Base-by-base conservation (phyloP, 2,797 vertebrate species). In the Pangasius djambal region DNA sequence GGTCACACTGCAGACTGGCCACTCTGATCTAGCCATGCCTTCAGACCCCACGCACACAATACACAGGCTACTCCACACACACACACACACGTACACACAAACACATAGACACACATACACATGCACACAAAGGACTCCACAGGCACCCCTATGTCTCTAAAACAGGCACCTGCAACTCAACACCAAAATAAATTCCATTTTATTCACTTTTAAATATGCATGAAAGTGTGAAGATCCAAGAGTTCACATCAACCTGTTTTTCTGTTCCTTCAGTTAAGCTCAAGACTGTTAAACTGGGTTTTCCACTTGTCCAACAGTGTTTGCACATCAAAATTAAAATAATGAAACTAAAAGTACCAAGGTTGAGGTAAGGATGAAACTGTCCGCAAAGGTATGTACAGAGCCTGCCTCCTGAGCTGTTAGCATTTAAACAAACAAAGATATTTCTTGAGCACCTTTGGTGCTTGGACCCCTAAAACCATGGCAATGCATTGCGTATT, bases 261-360 rank as follows among this genome's bases (percentile, higher is more conserved):
- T 31, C 77, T 28, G 57, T 61, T 28, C 10, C 28, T 40, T 6
- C 22, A 1, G 20, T 83, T 18, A 57, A 57, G 34, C 5, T 5
- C 10, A 63, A 63, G 81, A 63, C 81, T 25, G 79, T 83, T 83
- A 63, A 63, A 83, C 79, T 83, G 81, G 81, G 81, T 83, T 83
- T 83, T 83, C 81, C 81, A 44, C 81, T 83, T 63, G 59, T 83
- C 59, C 57, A 40, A 44, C 16, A 57, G n/a, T 57, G 8, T 57
- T 57, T 12, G 52, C 16, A 12, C 8, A 44, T 37, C 37, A n/a
- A 37, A 63, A 83, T 8, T 40, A 3, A 63, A 83, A 83, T n/a
- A 82, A 82, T 82, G 57, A 83, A 83, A 83, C 37, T 28, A 63
- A 25, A 63, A 40, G 20, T 28, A 40, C 25, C 81, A 28, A 44